phyloP scores from a whole-genome alignment of 2,113 vertebrate species.

The Phalacrocorax carbo region DNA sequence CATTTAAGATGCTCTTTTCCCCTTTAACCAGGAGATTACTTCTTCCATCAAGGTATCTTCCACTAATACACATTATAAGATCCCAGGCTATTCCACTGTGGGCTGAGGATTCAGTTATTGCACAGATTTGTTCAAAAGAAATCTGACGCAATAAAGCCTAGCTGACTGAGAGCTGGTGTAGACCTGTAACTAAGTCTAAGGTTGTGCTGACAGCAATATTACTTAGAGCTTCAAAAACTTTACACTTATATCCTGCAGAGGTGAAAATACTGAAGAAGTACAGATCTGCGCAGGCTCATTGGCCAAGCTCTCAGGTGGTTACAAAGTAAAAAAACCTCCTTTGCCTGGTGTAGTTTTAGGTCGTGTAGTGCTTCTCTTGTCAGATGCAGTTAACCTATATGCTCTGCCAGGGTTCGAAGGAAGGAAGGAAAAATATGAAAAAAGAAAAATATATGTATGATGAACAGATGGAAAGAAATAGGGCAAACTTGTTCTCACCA shows the following conservation, averaged over 20 bases:
- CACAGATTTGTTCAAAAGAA: background rate
- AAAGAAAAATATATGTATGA: background rate
- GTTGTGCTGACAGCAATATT: background rate
- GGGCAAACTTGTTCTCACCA: background rate
- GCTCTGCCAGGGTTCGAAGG: background rate
- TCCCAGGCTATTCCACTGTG: background rate
- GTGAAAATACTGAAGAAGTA: background rate
- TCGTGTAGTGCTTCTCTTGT: background rate
- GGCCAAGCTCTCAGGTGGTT: background rate
- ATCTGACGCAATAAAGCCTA: background rate
- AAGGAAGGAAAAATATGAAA: background rate
- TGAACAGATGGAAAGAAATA: background rate
- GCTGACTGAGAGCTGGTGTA: background rate
- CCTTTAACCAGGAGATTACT: background rate
- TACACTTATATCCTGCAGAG: background rate
- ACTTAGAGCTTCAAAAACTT: background rate
- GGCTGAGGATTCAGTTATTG: background rate
- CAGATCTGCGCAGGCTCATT: background rate
- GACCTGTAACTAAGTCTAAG: background rate
- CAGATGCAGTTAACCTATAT: background rate
- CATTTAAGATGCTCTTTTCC: background rate
- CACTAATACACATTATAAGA: background rate
- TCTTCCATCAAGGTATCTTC: background rate
- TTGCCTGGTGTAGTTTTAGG: background rate
- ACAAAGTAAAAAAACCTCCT: background rate